These are phyloP conservation scores for Eurystomus gularis DNA, from an alignment of 2,113 vertebrate species.

Conservation along the genomic window DNA sequence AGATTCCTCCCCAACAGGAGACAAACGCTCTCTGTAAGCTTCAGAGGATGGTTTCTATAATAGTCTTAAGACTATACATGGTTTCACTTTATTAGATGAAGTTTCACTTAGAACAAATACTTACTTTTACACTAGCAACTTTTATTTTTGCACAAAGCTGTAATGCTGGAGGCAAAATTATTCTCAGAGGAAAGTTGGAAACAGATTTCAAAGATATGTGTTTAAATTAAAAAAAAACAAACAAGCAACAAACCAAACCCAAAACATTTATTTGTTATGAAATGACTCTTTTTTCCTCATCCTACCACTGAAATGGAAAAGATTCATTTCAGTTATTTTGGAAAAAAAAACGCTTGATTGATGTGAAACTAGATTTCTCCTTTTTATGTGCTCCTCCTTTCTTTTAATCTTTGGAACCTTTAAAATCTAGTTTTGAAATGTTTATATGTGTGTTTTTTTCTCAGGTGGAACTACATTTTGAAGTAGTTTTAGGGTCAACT, in stretches of 20 bases:
- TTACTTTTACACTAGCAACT: neutral
- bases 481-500: constrained; percentile 7
- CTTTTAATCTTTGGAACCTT: neutral
- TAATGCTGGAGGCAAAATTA: neutral
- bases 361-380: neutral
- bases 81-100: neutral
- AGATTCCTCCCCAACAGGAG: neutral
- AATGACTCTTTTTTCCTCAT: neutral
- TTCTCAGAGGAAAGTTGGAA: neutral
- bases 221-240: neutral
- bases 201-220: neutral
- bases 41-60: neutral
- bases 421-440: neutral
- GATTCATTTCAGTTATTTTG: neutral
- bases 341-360: neutral
- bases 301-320: neutral
- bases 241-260: too few species aligned
- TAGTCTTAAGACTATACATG: neutral
- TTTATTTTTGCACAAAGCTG: neutral
- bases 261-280: neutral
- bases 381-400: neutral
- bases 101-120: neutral
- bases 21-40: neutral
- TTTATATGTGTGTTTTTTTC: neutral
- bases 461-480: neutral